Evolutionary conservation across 2,797 vertebrate genomes (phyloP).

Genomic region (Lemur catta): DNA sequence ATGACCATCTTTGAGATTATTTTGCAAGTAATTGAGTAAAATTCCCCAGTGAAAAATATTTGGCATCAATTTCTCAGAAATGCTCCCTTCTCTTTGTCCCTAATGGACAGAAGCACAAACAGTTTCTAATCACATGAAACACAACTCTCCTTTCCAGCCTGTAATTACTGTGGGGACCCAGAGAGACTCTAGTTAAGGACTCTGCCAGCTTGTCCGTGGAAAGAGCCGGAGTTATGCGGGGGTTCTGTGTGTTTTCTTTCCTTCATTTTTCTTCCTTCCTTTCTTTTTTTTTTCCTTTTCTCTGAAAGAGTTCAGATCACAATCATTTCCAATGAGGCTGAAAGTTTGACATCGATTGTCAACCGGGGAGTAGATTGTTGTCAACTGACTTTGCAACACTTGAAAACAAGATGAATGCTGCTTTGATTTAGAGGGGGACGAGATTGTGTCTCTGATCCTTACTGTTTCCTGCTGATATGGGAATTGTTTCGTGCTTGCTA

Average conservation of each 20-base stretch:
- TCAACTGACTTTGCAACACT: constrained; percentile 66
- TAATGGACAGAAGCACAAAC: constrained; percentile 69
- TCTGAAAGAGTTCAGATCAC: constrained; percentile 74
- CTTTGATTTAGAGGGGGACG: constrained; percentile 49
- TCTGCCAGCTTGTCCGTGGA: constrained; percentile 66
- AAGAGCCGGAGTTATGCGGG: constrained; percentile 36
- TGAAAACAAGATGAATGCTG: constrained; percentile 59
- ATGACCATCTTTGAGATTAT: constrained; percentile 37
- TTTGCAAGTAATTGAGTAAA: constrained; percentile 35
- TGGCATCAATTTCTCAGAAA: constrained; percentile 46
- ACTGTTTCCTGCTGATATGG: background rate
- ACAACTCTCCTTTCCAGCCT: constrained; percentile 61
- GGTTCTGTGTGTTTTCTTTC: background rate
- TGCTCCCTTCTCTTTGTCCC: constrained; percentile 38
- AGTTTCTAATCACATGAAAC: constrained; percentile 69
- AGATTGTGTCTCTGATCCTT: background rate
- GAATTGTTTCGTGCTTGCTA: background rate
- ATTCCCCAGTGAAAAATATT: constrained; percentile 44
- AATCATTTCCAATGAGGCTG: constrained; percentile 71
- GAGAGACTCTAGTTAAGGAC: constrained; percentile 62
- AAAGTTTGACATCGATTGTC: constrained; percentile 73
- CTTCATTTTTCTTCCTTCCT: background rate
- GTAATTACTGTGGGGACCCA: constrained; percentile 42
- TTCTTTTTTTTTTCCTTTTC: background rate
- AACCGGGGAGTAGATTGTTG: constrained; percentile 68